Base-by-base conservation (phyloP, 1,140 invertebrate genomes). In the Ectropis grisescens region DNA sequence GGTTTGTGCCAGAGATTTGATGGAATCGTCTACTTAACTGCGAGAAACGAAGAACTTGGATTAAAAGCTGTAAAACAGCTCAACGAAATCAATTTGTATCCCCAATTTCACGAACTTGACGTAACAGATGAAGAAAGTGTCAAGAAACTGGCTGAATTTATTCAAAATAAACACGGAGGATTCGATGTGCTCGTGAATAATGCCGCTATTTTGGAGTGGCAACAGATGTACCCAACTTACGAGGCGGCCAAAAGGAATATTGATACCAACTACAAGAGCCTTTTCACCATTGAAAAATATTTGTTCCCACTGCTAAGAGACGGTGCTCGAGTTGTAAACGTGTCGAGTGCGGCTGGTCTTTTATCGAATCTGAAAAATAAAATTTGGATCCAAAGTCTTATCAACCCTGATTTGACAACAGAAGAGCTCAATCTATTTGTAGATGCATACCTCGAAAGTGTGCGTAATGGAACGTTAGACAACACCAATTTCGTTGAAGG, bases 181-280 rank as follows among this genome's bases (percentile, higher is more conserved):
- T 54, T 96, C 3, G 93, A 96, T 82, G 60, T 94, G 13, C 68
- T 95, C 6, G 86, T 96, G 1, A 95, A 95, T 68, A 96, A 96
- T 84, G 93, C 93, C 29, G 93, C 86, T 0, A 92, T 94, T 41
- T 86, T 90, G 24, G 93, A 87, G 59, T 90, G 84, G 76, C 50
- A 67, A 26, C 59, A 74, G 47, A 83, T 89, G 3, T 87, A 88
- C 48, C 87, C 91, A n/a, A 86, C 88, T 53, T 69, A 75, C 15
- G 84, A 86, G 38, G 89, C 91, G 61, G 92, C 91, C 4, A 86
- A 89, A 59, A 76, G 86, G 16, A 92, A 90, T 5, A 70, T 91
- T 2, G 74, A 79, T 24, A 83, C 85, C 1, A 93, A 94, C 70
- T 93, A 88, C 61, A 88, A 85, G 54, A 86, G 83, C 24, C 84